phyloP scores from a whole-genome alignment of 2,113 vertebrate species.

The Otus sunia region DNA sequence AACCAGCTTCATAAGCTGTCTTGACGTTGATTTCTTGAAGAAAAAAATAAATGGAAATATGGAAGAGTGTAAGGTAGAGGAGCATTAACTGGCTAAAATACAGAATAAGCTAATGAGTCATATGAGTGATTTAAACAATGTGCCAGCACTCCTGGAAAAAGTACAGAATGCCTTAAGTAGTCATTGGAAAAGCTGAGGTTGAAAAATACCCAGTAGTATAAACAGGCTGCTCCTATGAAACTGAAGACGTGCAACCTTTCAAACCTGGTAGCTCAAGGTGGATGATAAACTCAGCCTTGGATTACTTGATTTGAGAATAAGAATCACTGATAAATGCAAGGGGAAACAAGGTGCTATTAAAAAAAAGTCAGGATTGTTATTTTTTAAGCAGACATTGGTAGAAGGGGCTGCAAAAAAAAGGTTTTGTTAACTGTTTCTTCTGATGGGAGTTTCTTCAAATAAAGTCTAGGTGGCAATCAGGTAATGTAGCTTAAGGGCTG shows the following conservation, averaged over 20 bases:
- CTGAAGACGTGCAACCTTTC: neutral
- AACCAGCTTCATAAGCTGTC: neutral
- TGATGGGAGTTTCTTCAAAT: neutral
- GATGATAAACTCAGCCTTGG: neutral
- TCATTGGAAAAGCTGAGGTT: neutral
- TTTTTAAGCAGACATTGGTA: neutral
- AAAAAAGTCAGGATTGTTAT: neutral
- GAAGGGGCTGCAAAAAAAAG: neutral
- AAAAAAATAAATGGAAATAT: neutral
- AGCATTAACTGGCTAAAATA: neutral
- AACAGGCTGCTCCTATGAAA: neutral
- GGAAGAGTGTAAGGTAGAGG: neutral
- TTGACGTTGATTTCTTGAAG: neutral
- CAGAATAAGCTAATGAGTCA: constrained; percentile 17
- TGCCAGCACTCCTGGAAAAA: constrained; percentile 1
- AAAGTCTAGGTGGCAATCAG: neutral
- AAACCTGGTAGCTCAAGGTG: neutral
- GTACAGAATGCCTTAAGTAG: neutral
- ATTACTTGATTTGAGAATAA: neutral
- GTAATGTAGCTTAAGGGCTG: neutral
- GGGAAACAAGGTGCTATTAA: neutral
- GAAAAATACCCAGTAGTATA: neutral
- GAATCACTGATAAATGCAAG: neutral
- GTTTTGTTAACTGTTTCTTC: neutral
- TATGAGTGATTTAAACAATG: neutral